Conservation (phyloP, 2,888 invertebrate genomes). For the Unio pictorum region DNA sequence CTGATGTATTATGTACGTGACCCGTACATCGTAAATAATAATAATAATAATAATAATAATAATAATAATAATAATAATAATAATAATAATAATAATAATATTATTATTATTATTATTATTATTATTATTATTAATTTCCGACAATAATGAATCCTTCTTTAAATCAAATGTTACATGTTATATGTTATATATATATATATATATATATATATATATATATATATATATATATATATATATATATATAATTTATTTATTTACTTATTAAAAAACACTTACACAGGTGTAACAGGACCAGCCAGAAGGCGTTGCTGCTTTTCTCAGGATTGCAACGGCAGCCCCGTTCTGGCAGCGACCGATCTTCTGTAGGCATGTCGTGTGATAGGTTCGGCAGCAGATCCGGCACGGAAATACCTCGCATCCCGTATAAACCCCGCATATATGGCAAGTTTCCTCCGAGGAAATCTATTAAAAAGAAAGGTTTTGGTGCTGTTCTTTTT, state of each 20-base stretch:
- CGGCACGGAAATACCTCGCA: slow-evolving; percentile 48
- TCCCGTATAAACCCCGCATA: slow-evolving; percentile 56
- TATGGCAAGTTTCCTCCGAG: slow-evolving; percentile 28
- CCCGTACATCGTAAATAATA: background rate
- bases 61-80: slow-evolving; percentile 13
- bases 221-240: no score
- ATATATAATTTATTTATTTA: no score
- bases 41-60: background rate
- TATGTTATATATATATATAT: no score
- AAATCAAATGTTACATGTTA: no score
- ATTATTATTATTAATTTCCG: background rate
- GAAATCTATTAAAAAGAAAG: no score
- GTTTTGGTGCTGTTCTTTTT: no score
- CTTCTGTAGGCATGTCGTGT: slow-evolving; percentile 51
- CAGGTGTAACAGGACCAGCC: slow-evolving; percentile 55
- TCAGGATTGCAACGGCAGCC: slow-evolving; percentile 25
- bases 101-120: background rate
- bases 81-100: slow-evolving; percentile 11
- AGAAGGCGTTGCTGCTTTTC: slow-evolving; percentile 29
- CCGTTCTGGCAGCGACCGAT: slow-evolving; percentile 42
- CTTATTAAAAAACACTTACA: slow-evolving; percentile 36
- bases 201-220: no score
- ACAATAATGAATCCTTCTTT: no score
- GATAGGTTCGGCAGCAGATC: slow-evolving; percentile 49
- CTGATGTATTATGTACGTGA: no score